Evolutionary conservation across 2,888 invertebrate genomes (phyloP), one percentile per base, ranked within the genome.

Genomic region (Drosophila tanythrix): DNA sequence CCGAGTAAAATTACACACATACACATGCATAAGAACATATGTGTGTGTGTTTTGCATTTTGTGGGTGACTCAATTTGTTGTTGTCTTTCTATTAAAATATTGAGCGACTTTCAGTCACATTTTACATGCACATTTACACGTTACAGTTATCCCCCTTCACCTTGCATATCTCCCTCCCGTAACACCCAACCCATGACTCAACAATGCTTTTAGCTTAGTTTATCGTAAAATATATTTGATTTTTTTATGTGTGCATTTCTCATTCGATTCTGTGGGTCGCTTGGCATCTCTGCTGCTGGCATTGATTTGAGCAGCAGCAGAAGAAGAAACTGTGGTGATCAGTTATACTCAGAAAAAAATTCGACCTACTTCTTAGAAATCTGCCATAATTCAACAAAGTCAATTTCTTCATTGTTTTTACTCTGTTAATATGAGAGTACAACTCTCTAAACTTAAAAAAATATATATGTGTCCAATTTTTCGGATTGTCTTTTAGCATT

Each of bases 31-130:
- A 25, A 15, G 15, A 25, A 27, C n/a, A 70, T 73, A 25, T 21
- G 5, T 71, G 72, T 50, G 60, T 62, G 62, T 52, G 65, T 77
- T 77, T 83, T 83, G 81, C 77, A 81, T 79, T 72, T 83, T 60
- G 83, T 79, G 85, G 88, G 77, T 83, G 88, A 82, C 88, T 85
- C 86, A 88, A 77, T 85, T 85, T 72, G 69, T 75, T 74, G 56
- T 35, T 61, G 61, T 48, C 43, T 25, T 15, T 48, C 66, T 61
- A 83, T 80, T 86, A 83, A 46, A 86, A 86, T 82, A 84, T 84
- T 84, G 77, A 81, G 72, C 80, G 78, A 65, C 70, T 86, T 85
- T 74, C 80, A 82, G 83, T 80, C 83, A 88, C 86, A 85, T 67
- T 88, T 88, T 82, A 82, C 86, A 85, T 75, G 83, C 74, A 56